Evolutionary conservation across 2,797 vertebrate genomes (phyloP).

Genomic region (Anableps anableps): DNA sequence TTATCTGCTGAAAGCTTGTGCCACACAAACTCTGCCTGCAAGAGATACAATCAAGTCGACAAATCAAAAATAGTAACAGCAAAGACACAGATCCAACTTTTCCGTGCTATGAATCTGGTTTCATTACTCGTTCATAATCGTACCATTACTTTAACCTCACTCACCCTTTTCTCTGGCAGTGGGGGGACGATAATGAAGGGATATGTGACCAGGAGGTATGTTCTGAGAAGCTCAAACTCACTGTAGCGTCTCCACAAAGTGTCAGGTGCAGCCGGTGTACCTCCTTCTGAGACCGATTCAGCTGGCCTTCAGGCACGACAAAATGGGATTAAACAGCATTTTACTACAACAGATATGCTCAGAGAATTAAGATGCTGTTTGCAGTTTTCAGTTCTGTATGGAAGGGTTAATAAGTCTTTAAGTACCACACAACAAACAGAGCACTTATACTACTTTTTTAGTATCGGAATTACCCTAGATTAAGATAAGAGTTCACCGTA

Average conservation of each 20-base stretch:
- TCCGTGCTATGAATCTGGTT: neutral
- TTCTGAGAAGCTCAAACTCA: constrained; percentile 95
- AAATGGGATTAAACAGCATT: neutral
- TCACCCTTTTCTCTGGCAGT: constrained; percentile 96
- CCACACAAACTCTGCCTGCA: constrained; percentile 98
- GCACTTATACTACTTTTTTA: neutral
- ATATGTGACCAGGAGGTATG: constrained; percentile 90
- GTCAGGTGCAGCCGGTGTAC: constrained; percentile 84
- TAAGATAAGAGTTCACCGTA: neutral
- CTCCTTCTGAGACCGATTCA: constrained; percentile 84
- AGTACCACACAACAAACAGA: neutral
- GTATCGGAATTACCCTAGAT: neutral
- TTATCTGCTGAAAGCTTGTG: constrained; percentile 98
- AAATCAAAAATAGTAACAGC: neutral
- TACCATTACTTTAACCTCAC: constrained; percentile 25
- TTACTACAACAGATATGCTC: neutral
- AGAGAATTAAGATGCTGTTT: neutral
- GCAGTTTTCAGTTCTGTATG: neutral
- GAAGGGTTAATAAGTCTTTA: neutral
- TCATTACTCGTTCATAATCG: neutral
- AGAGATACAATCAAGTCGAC: neutral
- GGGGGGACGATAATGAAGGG: constrained; percentile 92
- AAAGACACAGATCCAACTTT: neutral
- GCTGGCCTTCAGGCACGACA: constrained; percentile 80
- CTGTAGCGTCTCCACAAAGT: constrained; percentile 97